Evolutionary conservation across 2,113 vertebrate species (phyloP), one percentile per base, ranked within the genome.

Genomic region (Formicarius rufipectus): DNA sequence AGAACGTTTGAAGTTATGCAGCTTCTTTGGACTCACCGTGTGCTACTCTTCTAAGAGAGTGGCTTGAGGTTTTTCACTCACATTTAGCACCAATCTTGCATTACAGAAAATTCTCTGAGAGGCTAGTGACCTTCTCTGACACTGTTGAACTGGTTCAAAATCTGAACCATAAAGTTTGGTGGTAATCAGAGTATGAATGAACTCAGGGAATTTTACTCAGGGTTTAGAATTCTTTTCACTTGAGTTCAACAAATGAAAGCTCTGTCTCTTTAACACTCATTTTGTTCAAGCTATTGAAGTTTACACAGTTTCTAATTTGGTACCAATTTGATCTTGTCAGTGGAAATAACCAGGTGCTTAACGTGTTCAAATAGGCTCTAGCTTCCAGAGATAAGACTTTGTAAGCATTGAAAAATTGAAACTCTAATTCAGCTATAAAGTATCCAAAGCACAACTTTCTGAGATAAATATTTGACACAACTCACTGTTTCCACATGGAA

Each of bases 321-420:
- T 67, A 47, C 19, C 12, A 78, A 72, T 63, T 27, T 53, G 30
- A 72, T 81, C 66, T 39, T 84, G 58, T 81, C 66, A 56, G 77
- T 78, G 66, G 69, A 94, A 93, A 79, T 59, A 89, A 72, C 18
- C 44, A 87, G 67, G 33, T 55, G 50, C 19, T 84, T 78, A 76
- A 74, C 20, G 28, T 63, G 50, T 67, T 91, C 80, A 95, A 64
- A 90, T 77, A 91, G 35, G 10, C 31, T 93, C 27, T 94, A 85
- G 60, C 76, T 97, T 91, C 73, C 69, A 85, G 66, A 86, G 77
- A 80, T 87, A 91, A 93, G 89, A 35, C 28, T 81, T 91, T 55
- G 80, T 86, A 95, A 84, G 39, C 64, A 45, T 1, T 47, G 72
- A 67, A 53, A 78, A 91, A 55, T 47, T 50, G 64, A 87, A 93